Evolutionary conservation across 92 coral and sea anemone genomes (phyloP).

Genomic region (Umimayanthus chanpuru): DNA sequence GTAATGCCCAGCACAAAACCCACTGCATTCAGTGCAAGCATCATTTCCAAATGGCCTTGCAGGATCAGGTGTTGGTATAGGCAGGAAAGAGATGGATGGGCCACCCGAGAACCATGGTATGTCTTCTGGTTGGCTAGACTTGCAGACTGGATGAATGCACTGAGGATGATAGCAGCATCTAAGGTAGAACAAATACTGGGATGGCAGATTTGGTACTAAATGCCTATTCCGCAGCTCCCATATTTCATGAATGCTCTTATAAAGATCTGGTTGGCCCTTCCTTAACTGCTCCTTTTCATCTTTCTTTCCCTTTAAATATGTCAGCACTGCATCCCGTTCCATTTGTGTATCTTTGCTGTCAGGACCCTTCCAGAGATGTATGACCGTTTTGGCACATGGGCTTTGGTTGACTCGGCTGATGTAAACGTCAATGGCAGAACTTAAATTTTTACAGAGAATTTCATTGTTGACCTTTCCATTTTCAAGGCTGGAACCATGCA

Average conservation of each 20-base stretch:
- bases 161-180: not conserved
- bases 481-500: constrained; percentile 46
- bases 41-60: constrained; percentile 49
- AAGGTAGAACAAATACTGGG: constrained; percentile 41
- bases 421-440: constrained; percentile 60
- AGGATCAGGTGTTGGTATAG: constrained; percentile 52
- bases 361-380: constrained; percentile 58
- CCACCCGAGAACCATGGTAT: constrained; percentile 50
- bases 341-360: constrained; percentile 3
- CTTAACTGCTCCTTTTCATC: constrained; percentile 42
- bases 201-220: constrained; percentile 34
- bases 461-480: constrained; percentile 52
- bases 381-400: constrained; percentile 50
- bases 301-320: constrained; percentile 45
- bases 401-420: constrained; percentile 47
- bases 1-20: constrained; percentile 52
- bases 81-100: constrained; percentile 38
- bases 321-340: constrained; percentile 25
- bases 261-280: constrained; percentile 44
- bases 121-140: not conserved
- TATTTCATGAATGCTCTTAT: constrained; percentile 32
- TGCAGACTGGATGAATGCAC: constrained; percentile 38
- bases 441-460: constrained; percentile 51
- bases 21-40: constrained; percentile 40
- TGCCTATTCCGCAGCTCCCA: constrained; percentile 47